phyloP scores from a whole-genome alignment of 2,797 vertebrate genomes.

The Sardinella longiceps region DNA sequence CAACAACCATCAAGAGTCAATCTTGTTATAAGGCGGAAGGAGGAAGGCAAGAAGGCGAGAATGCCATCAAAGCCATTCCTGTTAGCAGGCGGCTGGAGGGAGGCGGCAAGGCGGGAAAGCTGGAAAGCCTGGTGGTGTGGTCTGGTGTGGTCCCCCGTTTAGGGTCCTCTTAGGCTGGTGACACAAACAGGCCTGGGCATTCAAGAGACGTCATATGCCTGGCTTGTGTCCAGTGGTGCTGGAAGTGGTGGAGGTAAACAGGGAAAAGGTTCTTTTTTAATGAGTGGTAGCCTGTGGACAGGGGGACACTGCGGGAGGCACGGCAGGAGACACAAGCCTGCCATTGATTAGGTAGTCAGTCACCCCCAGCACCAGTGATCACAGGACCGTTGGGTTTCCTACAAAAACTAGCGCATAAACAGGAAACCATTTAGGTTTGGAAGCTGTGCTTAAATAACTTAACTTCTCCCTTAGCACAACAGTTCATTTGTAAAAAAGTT shows the following conservation, averaged over 20 bases:
- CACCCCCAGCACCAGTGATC: neutral
- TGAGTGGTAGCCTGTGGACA: constrained; percentile 63
- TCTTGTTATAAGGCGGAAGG: constrained; percentile 30
- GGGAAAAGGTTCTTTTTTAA: constrained; percentile 47
- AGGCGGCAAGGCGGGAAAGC: constrained; percentile 46
- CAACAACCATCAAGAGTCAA: neutral
- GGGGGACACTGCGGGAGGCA: neutral
- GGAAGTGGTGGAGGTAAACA: constrained; percentile 54
- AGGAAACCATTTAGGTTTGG: neutral
- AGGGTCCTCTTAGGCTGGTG: constrained; percentile 51
- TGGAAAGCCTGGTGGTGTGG: constrained; percentile 33
- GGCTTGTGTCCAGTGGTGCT: constrained; percentile 60
- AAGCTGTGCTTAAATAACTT: neutral
- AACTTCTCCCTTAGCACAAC: neutral
- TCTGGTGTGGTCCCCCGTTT: too few species aligned
- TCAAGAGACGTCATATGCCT: constrained; percentile 65
- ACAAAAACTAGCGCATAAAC: neutral
- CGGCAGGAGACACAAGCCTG: constrained; percentile 55
- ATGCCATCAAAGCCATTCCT: neutral
- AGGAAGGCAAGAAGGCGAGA: constrained; percentile 46
- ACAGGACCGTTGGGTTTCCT: neutral
- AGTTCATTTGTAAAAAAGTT: too few species aligned
- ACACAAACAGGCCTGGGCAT: constrained; percentile 58
- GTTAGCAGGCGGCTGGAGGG: constrained; percentile 36
- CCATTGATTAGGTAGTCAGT: constrained; percentile 58